phyloP scores from a whole-genome alignment of 2,797 vertebrate genomes.

The Halcyon badia region DNA sequence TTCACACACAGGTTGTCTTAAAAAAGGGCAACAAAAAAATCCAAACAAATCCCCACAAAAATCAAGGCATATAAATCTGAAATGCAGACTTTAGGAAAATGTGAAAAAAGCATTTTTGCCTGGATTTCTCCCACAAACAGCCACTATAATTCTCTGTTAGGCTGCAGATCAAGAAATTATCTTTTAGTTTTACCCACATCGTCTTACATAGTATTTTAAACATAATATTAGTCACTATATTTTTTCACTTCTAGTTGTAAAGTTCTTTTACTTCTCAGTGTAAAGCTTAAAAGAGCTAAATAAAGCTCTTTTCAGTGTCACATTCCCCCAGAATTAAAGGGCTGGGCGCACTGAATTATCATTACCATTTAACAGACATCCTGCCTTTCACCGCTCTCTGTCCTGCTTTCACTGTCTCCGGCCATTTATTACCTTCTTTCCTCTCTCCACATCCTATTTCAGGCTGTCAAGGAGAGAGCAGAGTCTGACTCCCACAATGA shows the following conservation, averaged over 20 bases:
- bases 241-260: background rate
- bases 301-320: background rate
- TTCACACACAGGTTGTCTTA: background rate
- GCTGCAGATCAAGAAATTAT: background rate
- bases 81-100: background rate
- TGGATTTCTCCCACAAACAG: background rate
- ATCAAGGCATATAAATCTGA: background rate
- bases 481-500: background rate
- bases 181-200: background rate
- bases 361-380: background rate
- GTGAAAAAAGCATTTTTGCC: background rate
- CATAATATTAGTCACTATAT: background rate
- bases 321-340: background rate
- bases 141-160: background rate
- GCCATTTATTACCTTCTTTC: background rate
- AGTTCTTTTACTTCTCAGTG: background rate
- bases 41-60: background rate
- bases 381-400: background rate
- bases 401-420: background rate
- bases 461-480: conserved; percentile 28
- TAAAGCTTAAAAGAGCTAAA: background rate
- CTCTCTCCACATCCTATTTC: background rate
- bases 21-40: background rate
- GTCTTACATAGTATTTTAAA: background rate
- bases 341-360: background rate